Percentiles rank a stretch among this genome's conserved stretches.
phyloP scores from a whole-genome alignment of 37 sponge, comb jelly and placozoan genomes.

The Ephydatia muelleri region DNA sequence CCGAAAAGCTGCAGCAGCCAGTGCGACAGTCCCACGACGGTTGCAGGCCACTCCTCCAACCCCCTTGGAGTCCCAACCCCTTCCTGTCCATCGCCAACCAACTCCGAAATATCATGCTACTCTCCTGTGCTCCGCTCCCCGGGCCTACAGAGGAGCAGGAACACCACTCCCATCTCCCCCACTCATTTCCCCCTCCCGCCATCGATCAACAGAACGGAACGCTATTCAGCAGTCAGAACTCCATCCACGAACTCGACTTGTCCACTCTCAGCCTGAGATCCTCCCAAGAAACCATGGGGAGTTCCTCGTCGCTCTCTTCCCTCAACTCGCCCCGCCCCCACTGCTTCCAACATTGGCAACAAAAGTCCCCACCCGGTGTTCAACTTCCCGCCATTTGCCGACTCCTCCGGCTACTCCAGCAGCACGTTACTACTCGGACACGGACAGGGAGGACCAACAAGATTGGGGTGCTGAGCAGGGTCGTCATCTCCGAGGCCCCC shows the following conservation, averaged over 20 bases:
- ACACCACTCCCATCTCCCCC: conserved; percentile 67
- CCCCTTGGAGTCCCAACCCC: conserved; percentile 80
- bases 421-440: conserved; percentile 51
- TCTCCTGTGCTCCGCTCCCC: conserved; percentile 70
- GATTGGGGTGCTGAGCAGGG: not conserved
- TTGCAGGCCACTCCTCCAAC: conserved; percentile 25
- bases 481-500: not conserved
- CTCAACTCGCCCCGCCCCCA: conserved; percentile 77
- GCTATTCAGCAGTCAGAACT: conserved; percentile 54
- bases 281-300: conserved; percentile 61
- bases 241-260: conserved; percentile 46
- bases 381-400: conserved; percentile 33
- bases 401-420: conserved; percentile 65
- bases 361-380: conserved; percentile 55
- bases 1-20: conserved; percentile 48
- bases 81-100: conserved; percentile 63
- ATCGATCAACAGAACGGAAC: conserved; percentile 33
- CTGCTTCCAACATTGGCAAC: not conserved
- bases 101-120: conserved; percentile 48
- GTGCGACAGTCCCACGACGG: conserved; percentile 70
- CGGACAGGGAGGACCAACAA: conserved; percentile 1
- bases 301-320: conserved; percentile 79
- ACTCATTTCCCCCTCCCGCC: too few species aligned
- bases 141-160: conserved; percentile 45
- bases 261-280: conserved; percentile 47